These are phyloP conservation scores for Polydrusus tereticollis DNA, from an alignment of 2,888 invertebrate species.

Conservation along the genomic window DNA sequence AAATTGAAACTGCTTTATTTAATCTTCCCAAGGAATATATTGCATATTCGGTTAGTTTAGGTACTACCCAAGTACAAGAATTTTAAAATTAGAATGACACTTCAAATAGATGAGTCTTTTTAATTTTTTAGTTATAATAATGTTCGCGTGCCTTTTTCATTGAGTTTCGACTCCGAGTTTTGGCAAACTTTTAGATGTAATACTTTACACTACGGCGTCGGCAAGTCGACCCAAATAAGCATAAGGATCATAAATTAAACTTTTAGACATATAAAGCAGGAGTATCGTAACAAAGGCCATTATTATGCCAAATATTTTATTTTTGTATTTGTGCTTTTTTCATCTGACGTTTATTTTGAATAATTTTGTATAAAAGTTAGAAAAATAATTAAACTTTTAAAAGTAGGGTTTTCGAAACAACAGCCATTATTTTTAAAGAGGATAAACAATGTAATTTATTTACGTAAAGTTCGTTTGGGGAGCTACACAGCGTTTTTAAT, in stretches of 20 bases:
- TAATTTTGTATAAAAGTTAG: background rate
- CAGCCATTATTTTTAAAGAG: background rate
- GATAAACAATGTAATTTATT: background rate
- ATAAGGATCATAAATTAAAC: background rate
- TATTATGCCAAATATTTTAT: background rate
- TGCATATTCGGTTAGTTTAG: no score
- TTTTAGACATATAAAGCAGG: background rate
- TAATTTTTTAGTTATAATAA: no score
- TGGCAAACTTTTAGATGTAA: background rate
- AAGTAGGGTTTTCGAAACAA: background rate
- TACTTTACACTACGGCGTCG: background rate
- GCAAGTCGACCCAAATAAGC: background rate
- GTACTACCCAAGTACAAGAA: no score
- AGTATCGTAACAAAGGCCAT: background rate
- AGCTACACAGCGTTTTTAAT: background rate
- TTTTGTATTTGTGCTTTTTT: background rate
- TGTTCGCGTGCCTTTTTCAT: no score
- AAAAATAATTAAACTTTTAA: background rate
- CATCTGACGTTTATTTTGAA: background rate
- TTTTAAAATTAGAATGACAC: no score
- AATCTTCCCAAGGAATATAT: no score
- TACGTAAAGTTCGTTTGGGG: background rate
- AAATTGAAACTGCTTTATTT: no score
- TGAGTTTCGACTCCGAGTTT: no score
- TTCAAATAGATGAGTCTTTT: no score